Evolutionary conservation across 2,888 invertebrate species (phyloP).

Genomic region (Listrodromus nycthemerus): DNA sequence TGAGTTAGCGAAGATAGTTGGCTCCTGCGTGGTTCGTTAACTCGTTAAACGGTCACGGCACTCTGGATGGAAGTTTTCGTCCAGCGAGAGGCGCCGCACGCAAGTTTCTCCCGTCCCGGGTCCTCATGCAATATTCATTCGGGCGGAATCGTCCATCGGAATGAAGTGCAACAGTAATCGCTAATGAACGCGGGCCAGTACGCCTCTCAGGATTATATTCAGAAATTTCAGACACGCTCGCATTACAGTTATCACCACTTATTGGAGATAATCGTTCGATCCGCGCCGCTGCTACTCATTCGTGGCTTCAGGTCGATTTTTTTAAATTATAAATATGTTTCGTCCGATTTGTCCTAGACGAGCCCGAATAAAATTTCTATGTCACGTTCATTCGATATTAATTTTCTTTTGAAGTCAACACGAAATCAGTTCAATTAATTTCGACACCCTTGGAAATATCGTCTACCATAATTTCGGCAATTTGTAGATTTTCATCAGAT

Average conservation of each 20-base stretch:
- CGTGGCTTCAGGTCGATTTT: neutral
- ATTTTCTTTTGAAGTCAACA: neutral
- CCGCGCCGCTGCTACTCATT: neutral
- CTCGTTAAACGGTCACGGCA: constrained; percentile 40
- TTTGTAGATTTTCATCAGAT: neutral
- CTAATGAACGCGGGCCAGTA: constrained; percentile 68
- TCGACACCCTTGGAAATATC: neutral
- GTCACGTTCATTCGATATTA: neutral
- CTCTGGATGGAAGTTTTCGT: constrained; percentile 53
- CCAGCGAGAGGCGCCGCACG: constrained; percentile 38
- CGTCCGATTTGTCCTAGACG: neutral
- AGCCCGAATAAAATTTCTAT: neutral
- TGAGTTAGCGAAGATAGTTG: neutral
- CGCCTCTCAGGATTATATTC: constrained; percentile 48
- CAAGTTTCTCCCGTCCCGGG: constrained; percentile 49
- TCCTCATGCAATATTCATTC: constrained; percentile 77
- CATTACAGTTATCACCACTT: constrained; percentile 19
- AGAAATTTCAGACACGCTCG: constrained; percentile 41
- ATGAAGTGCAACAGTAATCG: constrained; percentile 72
- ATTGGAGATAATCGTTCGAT: neutral
- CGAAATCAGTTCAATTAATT: neutral
- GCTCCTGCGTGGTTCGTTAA: constrained; percentile 55
- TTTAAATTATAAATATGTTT: neutral
- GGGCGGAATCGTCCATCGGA: constrained; percentile 62
- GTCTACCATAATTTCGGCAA: neutral